Base-by-base conservation (phyloP, 2,888 invertebrate species). In the Arge pagana region DNA sequence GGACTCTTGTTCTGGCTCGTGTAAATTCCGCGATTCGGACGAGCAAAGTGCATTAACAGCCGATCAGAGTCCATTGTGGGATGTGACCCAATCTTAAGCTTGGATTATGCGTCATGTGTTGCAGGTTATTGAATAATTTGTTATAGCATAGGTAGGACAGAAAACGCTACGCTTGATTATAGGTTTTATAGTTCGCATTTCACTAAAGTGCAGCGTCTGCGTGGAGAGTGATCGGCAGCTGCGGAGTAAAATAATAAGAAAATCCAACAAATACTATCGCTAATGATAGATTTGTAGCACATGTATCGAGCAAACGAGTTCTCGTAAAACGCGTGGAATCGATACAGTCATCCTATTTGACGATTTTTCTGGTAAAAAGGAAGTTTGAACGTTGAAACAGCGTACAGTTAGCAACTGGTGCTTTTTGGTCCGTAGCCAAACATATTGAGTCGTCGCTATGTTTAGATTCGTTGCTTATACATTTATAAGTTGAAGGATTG, bases 371-470 rank as follows among this genome's bases (percentile, higher is more conserved):
- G 28, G n/a, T 28, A 28, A 28, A 28, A 28, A n/a, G n/a, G n/a
- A n/a, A n/a, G n/a, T n/a, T n/a, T n/a, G n/a, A n/a, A n/a, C n/a
- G n/a, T n/a, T n/a, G n/a, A n/a, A n/a, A 45, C 21, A 33, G 33
- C 35, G 31, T 45, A 23, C 15, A 45, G 33, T 11, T 33, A 23
- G 45, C 33, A 33, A 35, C 45, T 35, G 35, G 35, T 45, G 35
- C 23, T 31, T 45, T 5, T 45, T 31, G 45, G 45, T 35, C 23
- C 33, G 10, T 35, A 24, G 33, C 45, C 45, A 45, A 13, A 35
- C 45, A 45, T 33, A 45, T 45, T 45, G 45, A 45, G 45, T 45
- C 23, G 45, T 45, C 33, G 33, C 45, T 45, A 45, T 45, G 35
- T 45, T 45, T 45, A 45, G 45, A 45, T 21, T 10, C 15, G 33